A percentile compares a stretch with the other conserved stretches of the same genome.
These are phyloP conservation scores for Microtus ochrogaster DNA, from an alignment of 2,113 vertebrate species.

Conservation along the genomic window DNA sequence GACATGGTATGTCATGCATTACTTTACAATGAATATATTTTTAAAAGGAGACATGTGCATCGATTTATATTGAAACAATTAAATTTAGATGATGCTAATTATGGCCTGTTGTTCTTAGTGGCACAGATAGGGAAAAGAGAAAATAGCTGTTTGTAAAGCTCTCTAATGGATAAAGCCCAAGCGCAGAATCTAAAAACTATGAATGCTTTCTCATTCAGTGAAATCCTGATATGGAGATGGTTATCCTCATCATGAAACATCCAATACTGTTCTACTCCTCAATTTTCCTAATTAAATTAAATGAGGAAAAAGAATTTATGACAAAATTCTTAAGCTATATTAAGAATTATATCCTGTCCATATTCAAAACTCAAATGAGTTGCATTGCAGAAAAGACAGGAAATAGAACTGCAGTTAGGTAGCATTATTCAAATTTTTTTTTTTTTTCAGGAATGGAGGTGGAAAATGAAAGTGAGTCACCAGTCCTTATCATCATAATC, in stretches of 20 bases:
- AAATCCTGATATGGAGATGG: not conserved
- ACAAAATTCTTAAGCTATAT: not conserved
- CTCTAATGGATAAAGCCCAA: not conserved
- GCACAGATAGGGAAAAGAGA: not conserved
- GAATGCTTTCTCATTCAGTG: not conserved
- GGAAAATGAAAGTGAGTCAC: not conserved
- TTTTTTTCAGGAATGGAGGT: not conserved
- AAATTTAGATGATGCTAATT: not conserved
- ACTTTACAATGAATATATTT: not conserved
- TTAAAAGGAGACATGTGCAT: not conserved
- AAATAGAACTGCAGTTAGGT: not conserved
- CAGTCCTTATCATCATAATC: not conserved
- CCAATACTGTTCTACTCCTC: not conserved
- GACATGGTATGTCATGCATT: not conserved
- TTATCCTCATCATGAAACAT: not conserved
- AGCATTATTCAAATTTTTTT: not conserved
- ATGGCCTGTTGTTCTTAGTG: not conserved
- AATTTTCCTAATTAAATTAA: not conserved
- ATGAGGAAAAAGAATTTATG: not conserved
- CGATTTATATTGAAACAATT: not conserved
- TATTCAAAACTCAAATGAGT: not conserved
- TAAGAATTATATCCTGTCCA: not conserved
- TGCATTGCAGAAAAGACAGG: not conserved
- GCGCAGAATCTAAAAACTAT: not conserved
- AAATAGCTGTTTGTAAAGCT: not conserved